Conservation (phyloP, 2,888 invertebrate genomes). For the Chalcis sispes region DNA sequence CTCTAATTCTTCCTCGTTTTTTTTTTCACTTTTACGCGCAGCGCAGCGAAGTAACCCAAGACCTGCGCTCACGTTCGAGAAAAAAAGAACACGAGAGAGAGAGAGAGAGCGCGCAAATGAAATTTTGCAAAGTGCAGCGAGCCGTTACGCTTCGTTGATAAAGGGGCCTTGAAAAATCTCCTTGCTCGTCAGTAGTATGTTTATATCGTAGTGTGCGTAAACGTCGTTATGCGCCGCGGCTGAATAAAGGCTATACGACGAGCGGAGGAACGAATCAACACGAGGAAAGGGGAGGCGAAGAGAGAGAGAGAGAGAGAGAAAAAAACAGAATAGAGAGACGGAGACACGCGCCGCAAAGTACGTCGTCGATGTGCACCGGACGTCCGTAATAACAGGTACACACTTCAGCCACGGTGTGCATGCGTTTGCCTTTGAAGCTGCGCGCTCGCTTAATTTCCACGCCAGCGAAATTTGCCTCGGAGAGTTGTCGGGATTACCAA, state of each 20-base stretch:
- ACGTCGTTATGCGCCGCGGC: constrained; percentile 16
- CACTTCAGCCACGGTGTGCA: neutral
- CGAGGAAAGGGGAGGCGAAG: neutral
- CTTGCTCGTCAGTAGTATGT: too few relatives aligned
- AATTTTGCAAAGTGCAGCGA: neutral
- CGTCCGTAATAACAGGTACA: constrained; percentile 50
- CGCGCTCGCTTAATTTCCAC: too few relatives aligned
- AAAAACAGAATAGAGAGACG: constrained; percentile 1
- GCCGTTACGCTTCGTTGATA: constrained; percentile 47
- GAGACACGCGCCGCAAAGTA: constrained; percentile 50
- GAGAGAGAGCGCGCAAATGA: neutral
- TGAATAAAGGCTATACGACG: constrained; percentile 21
- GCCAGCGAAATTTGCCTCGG: too few relatives aligned
- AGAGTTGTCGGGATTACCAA: too few relatives aligned
- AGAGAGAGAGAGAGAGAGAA: constrained; percentile 11
- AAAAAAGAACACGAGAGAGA: too few relatives aligned
- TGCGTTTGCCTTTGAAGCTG: too few relatives aligned
- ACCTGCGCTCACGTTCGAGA: neutral
- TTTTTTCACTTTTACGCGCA: too few relatives aligned
- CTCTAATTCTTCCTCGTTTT: too few relatives aligned
- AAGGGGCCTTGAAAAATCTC: constrained; percentile 34
- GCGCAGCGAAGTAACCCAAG: constrained; percentile 25
- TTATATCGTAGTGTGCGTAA: neutral
- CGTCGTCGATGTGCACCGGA: constrained; percentile 43
- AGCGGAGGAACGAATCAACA: neutral